Conservation (phyloP, 2,797 vertebrate genomes). For the Cryptoblepharus egeriae region DNA sequence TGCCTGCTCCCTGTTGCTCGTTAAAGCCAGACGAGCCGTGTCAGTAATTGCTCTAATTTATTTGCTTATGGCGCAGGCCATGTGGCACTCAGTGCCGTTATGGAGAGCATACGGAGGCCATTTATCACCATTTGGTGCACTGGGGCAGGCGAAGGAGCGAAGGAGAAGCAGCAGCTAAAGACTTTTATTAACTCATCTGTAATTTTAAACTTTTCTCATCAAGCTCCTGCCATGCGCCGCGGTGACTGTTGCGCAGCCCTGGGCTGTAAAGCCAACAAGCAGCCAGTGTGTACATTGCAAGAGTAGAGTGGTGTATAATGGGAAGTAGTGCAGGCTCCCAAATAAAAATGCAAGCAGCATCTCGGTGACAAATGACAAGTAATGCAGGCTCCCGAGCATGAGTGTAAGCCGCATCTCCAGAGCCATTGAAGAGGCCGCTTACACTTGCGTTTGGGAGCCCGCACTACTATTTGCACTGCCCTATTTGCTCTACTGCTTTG, state of each 20-base stretch:
- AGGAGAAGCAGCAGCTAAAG: slow-evolving; percentile 69
- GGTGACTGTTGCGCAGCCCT: neutral
- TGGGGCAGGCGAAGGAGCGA: neutral
- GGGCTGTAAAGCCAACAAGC: neutral
- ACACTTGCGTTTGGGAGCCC: too few species aligned
- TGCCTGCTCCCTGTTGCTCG: slow-evolving; percentile 63
- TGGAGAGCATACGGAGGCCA: slow-evolving; percentile 82
- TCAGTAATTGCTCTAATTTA: slow-evolving; percentile 86
- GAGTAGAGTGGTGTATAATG: too few species aligned
- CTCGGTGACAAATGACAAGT: too few species aligned
- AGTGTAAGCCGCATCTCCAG: too few species aligned
- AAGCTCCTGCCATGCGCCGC: slow-evolving; percentile 75
- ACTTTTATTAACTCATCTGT: slow-evolving; percentile 81
- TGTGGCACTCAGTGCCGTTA: slow-evolving; percentile 82
- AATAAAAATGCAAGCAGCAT: too few species aligned
- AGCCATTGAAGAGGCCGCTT: too few species aligned
- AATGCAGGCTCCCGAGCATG: too few species aligned
- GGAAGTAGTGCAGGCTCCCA: too few species aligned
- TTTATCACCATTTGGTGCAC: slow-evolving; percentile 82
- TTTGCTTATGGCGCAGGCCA: slow-evolving; percentile 80
- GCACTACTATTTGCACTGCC: too few species aligned
- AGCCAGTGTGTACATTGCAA: neutral
- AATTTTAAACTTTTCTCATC: slow-evolving; percentile 82
- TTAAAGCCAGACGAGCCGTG: slow-evolving; percentile 71
- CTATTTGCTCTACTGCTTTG: too few species aligned